Base-by-base conservation (phyloP, 2,113 vertebrate genomes). In the Burhinus bistriatus region DNA sequence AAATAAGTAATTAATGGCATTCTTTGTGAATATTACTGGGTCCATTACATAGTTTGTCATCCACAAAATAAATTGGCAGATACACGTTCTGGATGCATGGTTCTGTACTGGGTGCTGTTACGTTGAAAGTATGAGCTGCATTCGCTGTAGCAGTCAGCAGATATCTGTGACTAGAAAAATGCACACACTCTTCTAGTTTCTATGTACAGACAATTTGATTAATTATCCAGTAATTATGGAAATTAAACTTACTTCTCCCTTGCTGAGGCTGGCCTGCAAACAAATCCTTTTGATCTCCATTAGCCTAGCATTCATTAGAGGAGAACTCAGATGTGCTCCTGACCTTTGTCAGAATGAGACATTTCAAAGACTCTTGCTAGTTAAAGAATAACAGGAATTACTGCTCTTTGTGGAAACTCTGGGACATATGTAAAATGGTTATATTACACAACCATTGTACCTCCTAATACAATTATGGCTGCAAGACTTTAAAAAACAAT, bases 361-460 rank as follows among this genome's bases (percentile, higher is more conserved):
- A 8, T 91, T 93, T 90, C 79, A 93, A 95, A 94, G 69, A 25
- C 52, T 92, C 22, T 42, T 29, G 20, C 36, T 93, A 65, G 94
- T 96, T 97, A 95, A 96, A 92, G 54, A 95, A 40, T 95, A 93
- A 97, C 93, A 88, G 83, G 87, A 88, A 86, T 92, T 90, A 68
- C 70, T 87, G 27, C 76, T 90, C 29, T 42, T 70, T 42, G 68
- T 80, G 90, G 88, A 52, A 77, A 75, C 81, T 73, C 88, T 83
- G 79, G 78, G 70, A 58, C 26, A 7, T 83, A 57, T 58, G 68
- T 88, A 86, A 90, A 93, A 49, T 42, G 70, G 85, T 73, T 90
- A 40, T 0, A 51, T 90, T 94, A 25, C 64, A 38, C 88, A 93
- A 83, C 55, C 52, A 10, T 18, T 85, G 21, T 77, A 51, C 36